phyloP scores from a whole-genome alignment of 2,888 invertebrate genomes.

The Sipha maydis region DNA sequence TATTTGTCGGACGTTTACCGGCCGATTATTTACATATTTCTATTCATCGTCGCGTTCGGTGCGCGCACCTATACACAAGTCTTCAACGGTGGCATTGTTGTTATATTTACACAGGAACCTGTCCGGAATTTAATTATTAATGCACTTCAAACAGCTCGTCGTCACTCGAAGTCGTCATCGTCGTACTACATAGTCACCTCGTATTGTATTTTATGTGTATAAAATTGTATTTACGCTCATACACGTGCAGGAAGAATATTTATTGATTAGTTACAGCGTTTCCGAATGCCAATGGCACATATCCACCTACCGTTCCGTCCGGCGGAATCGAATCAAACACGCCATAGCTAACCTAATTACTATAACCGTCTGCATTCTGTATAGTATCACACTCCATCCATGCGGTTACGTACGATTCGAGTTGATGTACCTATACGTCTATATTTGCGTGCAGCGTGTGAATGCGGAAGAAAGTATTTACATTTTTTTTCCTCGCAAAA shows the following conservation, averaged over 20 bases:
- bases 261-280: neutral
- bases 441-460: too few species aligned
- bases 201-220: neutral
- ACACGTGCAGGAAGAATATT: neutral
- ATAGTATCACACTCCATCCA: too few species aligned
- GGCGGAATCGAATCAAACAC: too few species aligned
- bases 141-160: slow-evolving; percentile 32
- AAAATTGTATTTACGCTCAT: neutral
- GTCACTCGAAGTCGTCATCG: neutral
- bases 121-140: slow-evolving; percentile 30
- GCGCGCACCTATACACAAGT: neutral
- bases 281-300: neutral
- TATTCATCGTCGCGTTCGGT: neutral
- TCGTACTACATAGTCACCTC: neutral
- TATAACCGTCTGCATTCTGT: too few species aligned
- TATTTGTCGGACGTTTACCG: slow-evolving; percentile 22
- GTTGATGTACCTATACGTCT: too few species aligned
- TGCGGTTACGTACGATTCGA: too few species aligned
- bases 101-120: slow-evolving; percentile 11
- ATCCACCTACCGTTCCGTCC: too few species aligned
- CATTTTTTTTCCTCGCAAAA: too few species aligned
- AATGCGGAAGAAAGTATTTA: too few species aligned
- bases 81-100: neutral
- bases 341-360: too few species aligned
- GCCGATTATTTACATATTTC: slow-evolving; percentile 20